Conservation (phyloP, 1,140 invertebrate genomes). For the Calephelis nemesis region DNA sequence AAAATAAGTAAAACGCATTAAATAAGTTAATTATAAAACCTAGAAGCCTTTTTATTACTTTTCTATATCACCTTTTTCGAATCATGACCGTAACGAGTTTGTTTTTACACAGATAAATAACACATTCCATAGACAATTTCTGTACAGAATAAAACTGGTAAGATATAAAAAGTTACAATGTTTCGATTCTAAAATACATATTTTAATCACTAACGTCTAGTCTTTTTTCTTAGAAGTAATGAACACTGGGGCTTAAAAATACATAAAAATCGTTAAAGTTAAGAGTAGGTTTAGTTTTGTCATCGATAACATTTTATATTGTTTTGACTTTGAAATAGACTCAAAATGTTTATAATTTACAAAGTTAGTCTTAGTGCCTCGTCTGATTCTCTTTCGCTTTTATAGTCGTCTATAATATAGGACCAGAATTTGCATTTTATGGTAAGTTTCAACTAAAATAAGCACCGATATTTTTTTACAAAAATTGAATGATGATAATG, state of each 20-base stretch:
- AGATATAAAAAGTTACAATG: conserved; percentile 11
- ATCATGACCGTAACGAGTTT: conserved; percentile 5
- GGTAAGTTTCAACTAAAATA: no score
- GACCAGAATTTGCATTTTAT: no score
- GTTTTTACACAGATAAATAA: conserved; percentile 8
- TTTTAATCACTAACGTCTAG: neutral
- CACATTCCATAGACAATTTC: conserved; percentile 9
- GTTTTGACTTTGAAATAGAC: conserved; percentile 11
- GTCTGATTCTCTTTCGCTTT: no score
- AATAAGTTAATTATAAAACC: conserved; percentile 1
- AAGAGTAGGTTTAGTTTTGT: neutral
- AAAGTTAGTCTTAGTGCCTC: no score
- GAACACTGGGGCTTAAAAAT: neutral
- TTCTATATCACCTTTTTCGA: conserved; percentile 12
- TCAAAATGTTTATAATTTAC: neutral
- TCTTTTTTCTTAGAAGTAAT: neutral
- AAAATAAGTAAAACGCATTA: conserved; percentile 6
- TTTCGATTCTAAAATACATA: conserved; percentile 14
- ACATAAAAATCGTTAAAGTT: conserved; percentile 9
- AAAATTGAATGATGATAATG: no score
- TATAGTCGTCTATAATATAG: no score
- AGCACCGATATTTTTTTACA: no score
- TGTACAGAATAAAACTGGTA: conserved; percentile 3
- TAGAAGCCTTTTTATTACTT: conserved; percentile 8
- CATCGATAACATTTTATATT: conserved; percentile 10